These are phyloP conservation scores for Iguana delicatissima DNA, from an alignment of 2,797 vertebrate species.

Conservation along the genomic window DNA sequence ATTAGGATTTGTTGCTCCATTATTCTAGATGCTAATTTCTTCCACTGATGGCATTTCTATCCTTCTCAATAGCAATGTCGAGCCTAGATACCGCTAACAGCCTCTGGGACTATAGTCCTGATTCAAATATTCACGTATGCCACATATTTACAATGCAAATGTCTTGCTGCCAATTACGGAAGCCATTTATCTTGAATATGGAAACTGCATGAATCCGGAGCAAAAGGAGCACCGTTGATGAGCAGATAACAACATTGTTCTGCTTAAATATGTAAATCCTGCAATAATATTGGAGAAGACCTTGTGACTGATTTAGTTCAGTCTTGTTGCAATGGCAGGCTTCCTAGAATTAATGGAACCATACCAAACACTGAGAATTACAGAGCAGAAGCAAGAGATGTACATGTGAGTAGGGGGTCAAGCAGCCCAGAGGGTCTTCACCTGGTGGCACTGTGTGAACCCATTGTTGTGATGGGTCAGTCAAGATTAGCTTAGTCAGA, in stretches of 20 bases:
- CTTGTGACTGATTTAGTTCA: neutral
- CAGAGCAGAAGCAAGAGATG: neutral
- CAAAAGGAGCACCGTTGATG: neutral
- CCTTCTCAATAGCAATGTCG: constrained; percentile 13
- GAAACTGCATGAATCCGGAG: neutral
- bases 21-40: constrained; percentile 6
- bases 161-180: constrained; percentile 10
- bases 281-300: neutral
- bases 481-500: neutral
- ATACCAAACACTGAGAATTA: neutral
- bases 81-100: neutral
- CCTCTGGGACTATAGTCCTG: constrained; percentile 20
- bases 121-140: neutral
- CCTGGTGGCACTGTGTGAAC: neutral
- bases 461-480: neutral
- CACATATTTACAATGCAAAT: constrained; percentile 42
- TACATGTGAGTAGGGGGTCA: neutral
- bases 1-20: constrained; percentile 37
- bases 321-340: neutral
- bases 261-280: neutral
- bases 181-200: neutral
- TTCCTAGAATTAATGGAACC: neutral
- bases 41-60: constrained; percentile 42
- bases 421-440: neutral
- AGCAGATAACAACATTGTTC: neutral